These are phyloP conservation scores for Chaetodon auriga DNA, from an alignment of 2,113 vertebrate species.

Conservation along the genomic window DNA sequence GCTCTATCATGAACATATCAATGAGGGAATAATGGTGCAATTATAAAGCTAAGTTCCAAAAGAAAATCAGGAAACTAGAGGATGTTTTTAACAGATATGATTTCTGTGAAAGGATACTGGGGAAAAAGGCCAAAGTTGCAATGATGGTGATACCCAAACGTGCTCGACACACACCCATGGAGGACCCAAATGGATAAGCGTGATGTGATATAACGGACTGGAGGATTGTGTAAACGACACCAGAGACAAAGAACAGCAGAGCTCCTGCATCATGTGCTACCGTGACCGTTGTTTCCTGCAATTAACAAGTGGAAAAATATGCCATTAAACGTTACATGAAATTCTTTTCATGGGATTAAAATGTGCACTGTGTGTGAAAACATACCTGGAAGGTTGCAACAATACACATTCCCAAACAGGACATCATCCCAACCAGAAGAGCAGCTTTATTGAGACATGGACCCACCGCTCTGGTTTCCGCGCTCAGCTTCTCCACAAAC, in stretches of 20 bases:
- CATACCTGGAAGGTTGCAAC: conserved; percentile 96
- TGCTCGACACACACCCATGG: conserved; percentile 67
- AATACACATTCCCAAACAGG: conserved; percentile 91
- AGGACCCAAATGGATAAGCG: conserved; percentile 84
- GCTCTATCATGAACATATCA: not conserved
- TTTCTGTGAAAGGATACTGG: conserved; percentile 92
- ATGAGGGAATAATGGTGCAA: no score
- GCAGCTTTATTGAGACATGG: conserved; percentile 83
- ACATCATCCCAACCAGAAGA: conserved; percentile 83
- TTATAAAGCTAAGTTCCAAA: no score
- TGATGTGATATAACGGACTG: conserved; percentile 88
- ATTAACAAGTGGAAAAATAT: conserved; percentile 9
- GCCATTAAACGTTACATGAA: not conserved
- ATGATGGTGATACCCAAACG: conserved; percentile 83
- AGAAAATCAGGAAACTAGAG: not conserved
- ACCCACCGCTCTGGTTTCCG: conserved; percentile 56
- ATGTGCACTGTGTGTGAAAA: not conserved
- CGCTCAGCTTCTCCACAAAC: conserved; percentile 88
- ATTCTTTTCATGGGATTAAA: not conserved
- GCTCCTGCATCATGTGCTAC: conserved; percentile 89
- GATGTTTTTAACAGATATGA: not conserved
- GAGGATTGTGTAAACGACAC: conserved; percentile 86
- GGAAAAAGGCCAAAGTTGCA: conserved; percentile 84
- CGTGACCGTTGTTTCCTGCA: conserved; percentile 87
- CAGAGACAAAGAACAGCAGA: conserved; percentile 88